phyloP scores from a whole-genome alignment of 2,888 invertebrate species.

The Patella pellucida region DNA sequence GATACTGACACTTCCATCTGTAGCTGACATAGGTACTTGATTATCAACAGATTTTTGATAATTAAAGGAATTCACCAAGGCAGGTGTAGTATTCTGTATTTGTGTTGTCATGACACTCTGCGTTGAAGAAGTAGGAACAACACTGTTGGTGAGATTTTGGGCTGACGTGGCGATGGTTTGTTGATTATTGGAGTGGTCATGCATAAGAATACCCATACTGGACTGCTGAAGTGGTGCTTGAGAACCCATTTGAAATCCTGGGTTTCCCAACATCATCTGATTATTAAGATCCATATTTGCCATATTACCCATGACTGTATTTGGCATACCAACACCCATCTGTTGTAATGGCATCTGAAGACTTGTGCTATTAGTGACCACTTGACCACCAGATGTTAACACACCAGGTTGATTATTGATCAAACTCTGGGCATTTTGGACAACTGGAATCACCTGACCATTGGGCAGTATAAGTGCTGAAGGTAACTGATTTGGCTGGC shows the following conservation, averaged over 20 bases:
- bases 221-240: constrained; percentile 15
- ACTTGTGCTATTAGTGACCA: constrained; percentile 10
- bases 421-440: constrained; percentile 66
- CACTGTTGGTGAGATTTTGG: constrained; percentile 22
- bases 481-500: constrained; percentile 62
- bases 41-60: no score
- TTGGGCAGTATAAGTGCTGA: constrained; percentile 70
- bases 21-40: no score
- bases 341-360: constrained; percentile 13
- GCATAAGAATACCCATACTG: constrained; percentile 8
- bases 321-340: neutral
- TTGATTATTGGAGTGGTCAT: constrained; percentile 18
- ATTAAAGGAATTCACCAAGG: neutral
- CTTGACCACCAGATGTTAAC: constrained; percentile 9
- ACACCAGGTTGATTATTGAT: constrained; percentile 37
- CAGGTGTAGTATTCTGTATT: constrained; percentile 29
- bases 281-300: constrained; percentile 17
- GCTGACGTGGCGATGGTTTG: neutral
- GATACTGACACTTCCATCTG: neutral
- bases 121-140: constrained; percentile 36
- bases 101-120: constrained; percentile 31
- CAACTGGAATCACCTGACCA: constrained; percentile 71
- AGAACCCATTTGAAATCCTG: neutral
- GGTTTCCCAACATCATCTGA: neutral
- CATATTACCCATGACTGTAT: neutral